Percentiles rank a stretch among this genome's conserved stretches.
These are phyloP conservation scores for Biston stratarius DNA, from an alignment of 2,888 invertebrate species.

Conservation along the genomic window DNA sequence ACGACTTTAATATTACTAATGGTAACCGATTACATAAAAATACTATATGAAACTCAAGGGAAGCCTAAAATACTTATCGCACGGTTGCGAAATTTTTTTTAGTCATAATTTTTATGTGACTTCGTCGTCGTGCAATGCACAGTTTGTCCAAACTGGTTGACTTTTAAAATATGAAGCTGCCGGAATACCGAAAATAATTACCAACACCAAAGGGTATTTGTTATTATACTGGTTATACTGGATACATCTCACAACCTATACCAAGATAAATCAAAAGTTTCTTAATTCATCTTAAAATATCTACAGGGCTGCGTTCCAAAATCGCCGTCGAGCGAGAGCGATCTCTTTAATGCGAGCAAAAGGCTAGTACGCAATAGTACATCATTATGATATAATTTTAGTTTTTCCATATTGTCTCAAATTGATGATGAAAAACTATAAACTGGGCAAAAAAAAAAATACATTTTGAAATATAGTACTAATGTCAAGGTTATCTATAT, in stretches of 20 bases:
- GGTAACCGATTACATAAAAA: slow-evolving; percentile 4
- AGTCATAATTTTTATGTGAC: neutral
- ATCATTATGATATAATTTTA: too few relatives aligned
- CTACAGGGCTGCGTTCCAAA: neutral
- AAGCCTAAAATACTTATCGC: neutral
- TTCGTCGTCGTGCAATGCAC: neutral
- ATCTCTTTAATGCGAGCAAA: too few relatives aligned
- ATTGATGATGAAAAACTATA: too few relatives aligned
- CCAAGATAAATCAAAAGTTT: slow-evolving; percentile 1
- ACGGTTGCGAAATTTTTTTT: neutral
- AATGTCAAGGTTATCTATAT: too few relatives aligned
- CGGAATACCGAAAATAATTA: slow-evolving; percentile 1
- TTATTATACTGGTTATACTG: slow-evolving; percentile 8
- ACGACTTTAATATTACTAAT: slow-evolving; percentile 8
- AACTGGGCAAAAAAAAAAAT: too few relatives aligned
- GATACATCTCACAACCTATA: slow-evolving; percentile 19
- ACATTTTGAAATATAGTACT: too few relatives aligned
- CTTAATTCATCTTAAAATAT: neutral
- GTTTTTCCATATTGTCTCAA: too few relatives aligned
- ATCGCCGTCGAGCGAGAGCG: too few relatives aligned
- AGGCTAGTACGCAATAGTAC: too few relatives aligned
- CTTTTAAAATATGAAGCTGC: neutral
- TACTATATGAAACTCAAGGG: neutral
- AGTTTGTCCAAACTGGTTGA: neutral
- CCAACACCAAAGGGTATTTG: neutral